Conservation (phyloP, 2,113 vertebrate genomes). For the Argyrosomus japonicus region DNA sequence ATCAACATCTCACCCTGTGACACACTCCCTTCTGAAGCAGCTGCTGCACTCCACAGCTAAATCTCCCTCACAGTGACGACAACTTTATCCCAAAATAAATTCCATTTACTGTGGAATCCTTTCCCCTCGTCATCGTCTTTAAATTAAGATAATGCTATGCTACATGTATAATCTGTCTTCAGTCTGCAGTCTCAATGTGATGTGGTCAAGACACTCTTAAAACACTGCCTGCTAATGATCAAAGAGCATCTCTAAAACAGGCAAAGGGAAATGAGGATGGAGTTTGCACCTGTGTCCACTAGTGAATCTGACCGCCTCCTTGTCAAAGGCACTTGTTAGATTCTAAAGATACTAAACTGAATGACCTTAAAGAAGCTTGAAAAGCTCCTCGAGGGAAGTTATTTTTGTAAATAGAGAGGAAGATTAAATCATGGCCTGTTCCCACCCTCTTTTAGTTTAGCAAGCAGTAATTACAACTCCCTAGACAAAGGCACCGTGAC, state of each 20-base stretch:
- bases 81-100: conserved; percentile 44
- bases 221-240: conserved; percentile 24
- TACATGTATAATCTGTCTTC: conserved; percentile 25
- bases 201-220: conserved; percentile 12
- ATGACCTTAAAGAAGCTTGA: conserved; percentile 61
- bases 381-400: conserved; percentile 60
- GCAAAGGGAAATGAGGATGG: conserved; percentile 16
- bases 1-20: conserved; percentile 65
- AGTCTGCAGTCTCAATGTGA: conserved; percentile 22
- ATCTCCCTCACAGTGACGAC: conserved; percentile 27
- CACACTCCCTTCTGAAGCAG: conserved; percentile 60
- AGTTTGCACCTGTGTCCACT: conserved; percentile 22
- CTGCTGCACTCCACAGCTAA: conserved; percentile 54
- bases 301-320: conserved; percentile 41
- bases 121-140: conserved; percentile 4
- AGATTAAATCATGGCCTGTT: conserved; percentile 71
- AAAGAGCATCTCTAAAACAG: conserved; percentile 25
- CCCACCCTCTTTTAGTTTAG: conserved; percentile 63
- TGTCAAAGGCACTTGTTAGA: conserved; percentile 46
- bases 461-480: conserved; percentile 75
- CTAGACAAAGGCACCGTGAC: conserved; percentile 74
- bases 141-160: conserved; percentile 25
- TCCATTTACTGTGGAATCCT: background rate
- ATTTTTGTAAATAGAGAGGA: conserved; percentile 69
- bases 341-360: conserved; percentile 60